Percentiles rank a stretch among this genome's conserved stretches.
Conservation (phyloP, 2,797 vertebrate genomes). For the Dermochelys coriacea region DNA sequence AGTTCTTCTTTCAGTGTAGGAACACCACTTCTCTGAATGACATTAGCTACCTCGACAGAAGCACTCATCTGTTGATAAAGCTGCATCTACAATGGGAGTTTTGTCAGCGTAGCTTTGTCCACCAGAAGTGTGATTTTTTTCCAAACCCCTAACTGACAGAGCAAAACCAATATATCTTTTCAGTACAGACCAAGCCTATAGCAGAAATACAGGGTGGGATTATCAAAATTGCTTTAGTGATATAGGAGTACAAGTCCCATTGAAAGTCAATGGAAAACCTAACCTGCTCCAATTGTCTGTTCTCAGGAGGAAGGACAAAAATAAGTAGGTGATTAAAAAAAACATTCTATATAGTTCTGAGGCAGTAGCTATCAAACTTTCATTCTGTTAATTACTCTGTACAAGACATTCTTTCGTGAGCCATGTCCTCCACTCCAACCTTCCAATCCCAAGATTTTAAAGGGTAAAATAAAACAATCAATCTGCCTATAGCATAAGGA, state of each 20-base stretch:
- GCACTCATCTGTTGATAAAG: background rate
- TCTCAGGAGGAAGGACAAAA: background rate
- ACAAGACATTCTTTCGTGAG: background rate
- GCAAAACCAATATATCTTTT: background rate
- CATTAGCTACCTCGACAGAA: too few species aligned
- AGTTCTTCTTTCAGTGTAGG: background rate
- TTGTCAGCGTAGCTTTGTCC: background rate
- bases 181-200: background rate
- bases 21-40: background rate
- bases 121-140: background rate
- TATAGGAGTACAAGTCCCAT: background rate
- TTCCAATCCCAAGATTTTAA: background rate
- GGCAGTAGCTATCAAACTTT: background rate
- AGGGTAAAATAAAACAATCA: background rate
- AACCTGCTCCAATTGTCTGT: background rate
- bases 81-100: background rate
- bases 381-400: background rate
- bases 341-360: background rate
- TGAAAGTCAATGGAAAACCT: background rate
- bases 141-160: background rate
- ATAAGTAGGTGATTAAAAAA: background rate
- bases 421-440: background rate
- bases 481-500: background rate
- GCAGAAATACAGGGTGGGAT: background rate
- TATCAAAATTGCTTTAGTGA: background rate